A percentile compares a stretch with the other conserved stretches of the same genome.
phyloP scores from a whole-genome alignment of 2,797 vertebrate species.

The Gymnothorax reevesii region DNA sequence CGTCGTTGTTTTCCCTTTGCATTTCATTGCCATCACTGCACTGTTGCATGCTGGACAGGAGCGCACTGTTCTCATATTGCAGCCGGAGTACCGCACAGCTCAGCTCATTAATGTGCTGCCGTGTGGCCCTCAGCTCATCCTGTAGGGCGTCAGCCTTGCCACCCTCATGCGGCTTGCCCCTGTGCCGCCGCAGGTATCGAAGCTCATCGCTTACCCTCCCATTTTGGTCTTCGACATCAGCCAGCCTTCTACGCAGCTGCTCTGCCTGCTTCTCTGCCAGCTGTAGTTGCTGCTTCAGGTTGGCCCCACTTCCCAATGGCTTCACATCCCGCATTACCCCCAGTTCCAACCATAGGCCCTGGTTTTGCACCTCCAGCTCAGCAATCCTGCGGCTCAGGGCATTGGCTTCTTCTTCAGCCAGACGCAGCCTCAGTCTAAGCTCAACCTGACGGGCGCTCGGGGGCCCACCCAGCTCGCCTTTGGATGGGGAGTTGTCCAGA shows the following conservation, averaged over 20 bases:
- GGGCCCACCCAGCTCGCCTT: constrained; percentile 92
- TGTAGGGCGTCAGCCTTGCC: constrained; percentile 86
- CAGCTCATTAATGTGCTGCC: constrained; percentile 93
- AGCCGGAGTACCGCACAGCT: constrained; percentile 98
- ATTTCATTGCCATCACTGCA: constrained; percentile 87
- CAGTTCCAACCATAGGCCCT: constrained; percentile 90
- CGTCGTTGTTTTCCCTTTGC: constrained; percentile 89
- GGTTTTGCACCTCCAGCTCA: constrained; percentile 93
- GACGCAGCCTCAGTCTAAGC: constrained; percentile 89
- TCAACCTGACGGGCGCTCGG: constrained; percentile 94
- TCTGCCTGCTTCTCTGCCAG: constrained; percentile 95
- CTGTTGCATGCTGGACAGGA: constrained; percentile 96
- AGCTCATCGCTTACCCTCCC: constrained; percentile 87
- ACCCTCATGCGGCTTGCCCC: constrained; percentile 82
- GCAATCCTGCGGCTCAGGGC: constrained; percentile 95
- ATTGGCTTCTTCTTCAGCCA: constrained; percentile 97
- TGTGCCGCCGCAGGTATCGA: constrained; percentile 87
- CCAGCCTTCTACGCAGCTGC: constrained; percentile 87
- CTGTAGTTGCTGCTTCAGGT: constrained; percentile 92
- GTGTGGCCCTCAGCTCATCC: constrained; percentile 91
- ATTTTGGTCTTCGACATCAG: constrained; percentile 91
- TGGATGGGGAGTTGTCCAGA: constrained; percentile 91
- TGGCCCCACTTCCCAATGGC: constrained; percentile 77
- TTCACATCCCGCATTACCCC: constrained; percentile 89
- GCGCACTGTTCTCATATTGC: constrained; percentile 94